Percentiles rank a stretch among this genome's conserved stretches.
These are phyloP conservation scores for Drosophila leonis DNA, from an alignment of 2,888 invertebrate genomes.

Conservation along the genomic window DNA sequence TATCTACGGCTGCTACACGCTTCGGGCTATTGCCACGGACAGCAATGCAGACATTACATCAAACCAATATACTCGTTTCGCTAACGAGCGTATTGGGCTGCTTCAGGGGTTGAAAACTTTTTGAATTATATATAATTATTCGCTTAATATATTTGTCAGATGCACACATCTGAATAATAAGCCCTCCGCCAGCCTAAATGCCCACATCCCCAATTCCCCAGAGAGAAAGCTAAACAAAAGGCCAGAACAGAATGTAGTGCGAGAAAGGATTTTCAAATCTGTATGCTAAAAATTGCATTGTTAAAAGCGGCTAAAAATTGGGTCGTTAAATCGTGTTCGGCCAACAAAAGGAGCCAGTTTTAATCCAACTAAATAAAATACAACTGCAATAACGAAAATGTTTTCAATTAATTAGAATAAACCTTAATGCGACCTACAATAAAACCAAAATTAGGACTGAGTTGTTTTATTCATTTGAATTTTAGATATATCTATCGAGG, in stretches of 20 bases:
- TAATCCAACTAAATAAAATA: not conserved
- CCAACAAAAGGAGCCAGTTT: slow-evolving; percentile 2
- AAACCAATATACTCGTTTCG: not conserved
- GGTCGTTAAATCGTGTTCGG: not conserved
- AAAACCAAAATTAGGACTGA: no score
- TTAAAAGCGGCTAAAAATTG: not conserved
- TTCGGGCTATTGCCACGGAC: no score
- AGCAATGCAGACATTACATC: not conserved
- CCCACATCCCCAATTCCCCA: slow-evolving; percentile 3
- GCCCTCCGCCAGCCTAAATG: not conserved
- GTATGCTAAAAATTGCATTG: not conserved
- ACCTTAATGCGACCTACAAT: not conserved
- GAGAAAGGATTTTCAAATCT: not conserved
- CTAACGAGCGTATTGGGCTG: not conserved
- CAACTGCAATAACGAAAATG: not conserved
- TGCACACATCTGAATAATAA: slow-evolving; percentile 36
- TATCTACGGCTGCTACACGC: no score
- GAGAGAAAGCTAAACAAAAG: slow-evolving; percentile 16
- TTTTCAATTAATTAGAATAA: not conserved
- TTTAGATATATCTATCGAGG: not conserved
- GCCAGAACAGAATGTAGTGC: not conserved
- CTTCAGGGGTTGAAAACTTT: slow-evolving; percentile 32
- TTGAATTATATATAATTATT: slow-evolving; percentile 67
- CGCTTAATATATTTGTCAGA: slow-evolving; percentile 56
- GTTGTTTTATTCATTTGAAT: not conserved